These are phyloP conservation scores for Melanostoma scalare DNA, from an alignment of 2,888 invertebrate species.

Conservation along the genomic window DNA sequence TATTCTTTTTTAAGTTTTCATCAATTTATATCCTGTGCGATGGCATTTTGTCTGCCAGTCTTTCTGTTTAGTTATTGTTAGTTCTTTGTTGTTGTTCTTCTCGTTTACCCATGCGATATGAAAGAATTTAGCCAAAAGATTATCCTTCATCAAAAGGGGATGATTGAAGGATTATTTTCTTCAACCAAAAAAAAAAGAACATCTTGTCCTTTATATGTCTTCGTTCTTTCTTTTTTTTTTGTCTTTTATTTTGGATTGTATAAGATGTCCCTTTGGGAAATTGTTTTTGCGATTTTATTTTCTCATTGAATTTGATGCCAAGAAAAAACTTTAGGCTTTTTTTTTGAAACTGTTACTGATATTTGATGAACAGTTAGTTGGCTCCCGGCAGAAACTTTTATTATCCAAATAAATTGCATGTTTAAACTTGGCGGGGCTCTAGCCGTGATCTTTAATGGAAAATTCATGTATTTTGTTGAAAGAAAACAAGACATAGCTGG, in stretches of 20 bases:
- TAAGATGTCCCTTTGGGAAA: conserved; percentile 27
- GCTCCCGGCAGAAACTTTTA: conserved; percentile 13
- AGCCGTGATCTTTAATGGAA: conserved; percentile 19
- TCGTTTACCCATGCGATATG: conserved; percentile 63
- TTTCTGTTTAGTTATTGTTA: conserved; percentile 61
- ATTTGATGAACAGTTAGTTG: conserved; percentile 12
- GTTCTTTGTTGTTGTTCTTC: conserved; percentile 47
- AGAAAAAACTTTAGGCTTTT: conserved; percentile 24
- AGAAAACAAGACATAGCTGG: background rate
- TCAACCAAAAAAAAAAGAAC: conserved; percentile 41
- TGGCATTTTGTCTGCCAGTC: conserved; percentile 65
- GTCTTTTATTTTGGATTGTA: conserved; percentile 22
- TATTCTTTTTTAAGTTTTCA: conserved; percentile 54
- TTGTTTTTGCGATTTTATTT: conserved; percentile 13
- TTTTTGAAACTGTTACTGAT: conserved; percentile 31
- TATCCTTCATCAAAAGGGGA: conserved; percentile 72
- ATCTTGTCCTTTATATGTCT: conserved; percentile 28
- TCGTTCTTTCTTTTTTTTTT: conserved; percentile 18
- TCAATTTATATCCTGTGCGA: conserved; percentile 68
- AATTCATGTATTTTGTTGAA: conserved; percentile 19
- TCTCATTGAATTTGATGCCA: conserved; percentile 27
- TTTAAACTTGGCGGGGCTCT: conserved; percentile 21
- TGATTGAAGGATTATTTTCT: conserved; percentile 72
- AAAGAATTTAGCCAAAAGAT: conserved; percentile 69
- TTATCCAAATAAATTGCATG: conserved; percentile 24